Percentiles rank a stretch among this genome's conserved stretches.
Conservation (phyloP, 2,113 vertebrate genomes). For the Takifugu bimaculatus region DNA sequence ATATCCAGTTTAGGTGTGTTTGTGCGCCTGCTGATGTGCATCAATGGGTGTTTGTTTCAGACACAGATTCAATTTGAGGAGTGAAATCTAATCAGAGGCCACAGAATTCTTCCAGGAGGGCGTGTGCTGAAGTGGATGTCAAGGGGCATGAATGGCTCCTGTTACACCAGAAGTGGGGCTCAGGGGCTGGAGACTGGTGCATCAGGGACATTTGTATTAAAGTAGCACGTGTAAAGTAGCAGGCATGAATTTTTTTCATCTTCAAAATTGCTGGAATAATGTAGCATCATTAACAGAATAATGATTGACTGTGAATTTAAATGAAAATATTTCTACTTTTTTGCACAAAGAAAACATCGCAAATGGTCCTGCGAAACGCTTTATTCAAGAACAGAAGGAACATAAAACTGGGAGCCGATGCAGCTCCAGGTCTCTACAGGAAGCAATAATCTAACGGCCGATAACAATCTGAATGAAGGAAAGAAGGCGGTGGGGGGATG, state of each 20-base stretch:
- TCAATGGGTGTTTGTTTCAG: slow-evolving; percentile 64
- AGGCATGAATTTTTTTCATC: no score
- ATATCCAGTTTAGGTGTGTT: slow-evolving; percentile 30
- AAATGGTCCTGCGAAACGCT: background rate
- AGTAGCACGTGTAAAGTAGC: background rate
- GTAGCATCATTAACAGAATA: background rate
- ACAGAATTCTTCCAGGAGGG: slow-evolving; percentile 55
- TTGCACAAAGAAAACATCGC: background rate
- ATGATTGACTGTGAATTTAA: no score
- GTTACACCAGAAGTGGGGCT: slow-evolving; percentile 49
- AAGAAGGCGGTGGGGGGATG: slow-evolving; percentile 28
- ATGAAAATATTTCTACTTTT: background rate
- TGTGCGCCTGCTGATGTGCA: slow-evolving; percentile 31
- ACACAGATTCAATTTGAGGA: slow-evolving; percentile 68
- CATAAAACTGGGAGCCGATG: slow-evolving; percentile 44
- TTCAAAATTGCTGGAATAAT: background rate
- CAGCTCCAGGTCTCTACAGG: slow-evolving; percentile 58
- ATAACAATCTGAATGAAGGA: slow-evolving; percentile 60
- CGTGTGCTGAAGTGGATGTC: slow-evolving; percentile 54
- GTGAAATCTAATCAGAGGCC: slow-evolving; percentile 68
- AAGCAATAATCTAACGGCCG: slow-evolving; percentile 65
- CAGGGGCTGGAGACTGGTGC: slow-evolving; percentile 4
- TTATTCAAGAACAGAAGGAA: slow-evolving; percentile 40
- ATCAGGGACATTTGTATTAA: slow-evolving; percentile 26
- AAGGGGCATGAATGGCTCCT: slow-evolving; percentile 45